phyloP scores from a whole-genome alignment of 30 jellyfish, hydroid and myxozoan species.

The Turritopsis rubra region DNA sequence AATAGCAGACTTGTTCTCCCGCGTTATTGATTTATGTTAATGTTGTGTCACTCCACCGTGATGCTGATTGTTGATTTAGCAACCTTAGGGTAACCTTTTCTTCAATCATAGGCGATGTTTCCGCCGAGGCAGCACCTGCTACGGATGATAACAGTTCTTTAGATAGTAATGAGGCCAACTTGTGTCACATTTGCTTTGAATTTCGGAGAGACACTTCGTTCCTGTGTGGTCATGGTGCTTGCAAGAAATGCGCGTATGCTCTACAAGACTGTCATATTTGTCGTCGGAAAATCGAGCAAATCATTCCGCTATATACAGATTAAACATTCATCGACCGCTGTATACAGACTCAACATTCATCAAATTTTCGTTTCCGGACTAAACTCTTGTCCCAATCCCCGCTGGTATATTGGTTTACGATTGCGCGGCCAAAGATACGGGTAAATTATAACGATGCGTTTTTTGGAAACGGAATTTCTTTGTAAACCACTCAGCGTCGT shows the following conservation, averaged over 20 bases:
- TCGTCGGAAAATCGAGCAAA: background rate
- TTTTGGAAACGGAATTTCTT: no score
- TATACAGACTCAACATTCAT: background rate
- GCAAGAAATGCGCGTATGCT: slow-evolving; percentile 24
- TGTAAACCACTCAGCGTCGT: no score
- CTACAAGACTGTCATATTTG: slow-evolving; percentile 19
- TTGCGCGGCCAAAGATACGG: no score
- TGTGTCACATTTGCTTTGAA: slow-evolving; percentile 15
- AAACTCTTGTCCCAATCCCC: no score
- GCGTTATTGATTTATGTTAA: no score
- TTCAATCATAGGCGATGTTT: background rate
- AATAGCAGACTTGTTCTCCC: background rate
- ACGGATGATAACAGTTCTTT: background rate
- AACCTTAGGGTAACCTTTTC: background rate
- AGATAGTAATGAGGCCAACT: slow-evolving; percentile 4
- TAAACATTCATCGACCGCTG: background rate
- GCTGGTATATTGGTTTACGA: no score
- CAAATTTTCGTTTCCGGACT: no score
- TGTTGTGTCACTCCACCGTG: no score
- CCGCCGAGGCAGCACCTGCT: slow-evolving; percentile 6
- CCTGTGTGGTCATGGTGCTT: slow-evolving; percentile 12
- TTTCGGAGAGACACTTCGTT: background rate
- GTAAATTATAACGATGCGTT: no score
- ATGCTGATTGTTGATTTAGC: no score
- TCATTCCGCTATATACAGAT: background rate